These are phyloP conservation scores for Diprion similis DNA, from an alignment of 1,140 invertebrate species.

Conservation along the genomic window DNA sequence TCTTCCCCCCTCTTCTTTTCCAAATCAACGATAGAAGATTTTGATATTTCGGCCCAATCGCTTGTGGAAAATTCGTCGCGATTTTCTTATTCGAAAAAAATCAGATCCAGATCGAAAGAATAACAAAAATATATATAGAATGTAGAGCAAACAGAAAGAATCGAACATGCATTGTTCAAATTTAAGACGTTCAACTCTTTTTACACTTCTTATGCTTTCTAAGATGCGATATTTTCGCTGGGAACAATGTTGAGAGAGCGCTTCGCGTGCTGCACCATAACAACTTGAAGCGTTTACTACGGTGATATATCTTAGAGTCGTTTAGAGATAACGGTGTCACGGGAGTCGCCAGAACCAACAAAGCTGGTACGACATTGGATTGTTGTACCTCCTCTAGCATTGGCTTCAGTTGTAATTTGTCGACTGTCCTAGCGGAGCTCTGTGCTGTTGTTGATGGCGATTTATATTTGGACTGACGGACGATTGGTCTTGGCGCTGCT, in stretches of 20 bases:
- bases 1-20: constrained; percentile 12
- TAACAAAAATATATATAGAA: not conserved
- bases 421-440: constrained; percentile 34
- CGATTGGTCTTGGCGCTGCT: constrained; percentile 44
- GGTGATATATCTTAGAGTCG: constrained; percentile 40
- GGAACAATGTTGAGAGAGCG: constrained; percentile 45
- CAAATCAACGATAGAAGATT: constrained; percentile 20
- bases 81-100: not conserved
- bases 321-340: constrained; percentile 34
- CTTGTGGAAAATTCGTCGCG: constrained; percentile 21
- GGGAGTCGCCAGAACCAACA: constrained; percentile 34
- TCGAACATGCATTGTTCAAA: not conserved
- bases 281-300: constrained; percentile 51
- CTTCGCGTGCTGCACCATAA: constrained; percentile 45
- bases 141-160: not conserved
- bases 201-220: constrained; percentile 48
- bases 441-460: constrained; percentile 37
- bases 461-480: constrained; percentile 38
- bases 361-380: constrained; percentile 32
- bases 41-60: constrained; percentile 11
- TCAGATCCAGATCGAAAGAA: not conserved
- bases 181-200: constrained; percentile 40
- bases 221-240: constrained; percentile 41
- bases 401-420: constrained; percentile 45
- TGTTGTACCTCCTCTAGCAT: constrained; percentile 27